phyloP scores from a whole-genome alignment of 2,113 vertebrate genomes.

The Pheucticus melanocephalus region DNA sequence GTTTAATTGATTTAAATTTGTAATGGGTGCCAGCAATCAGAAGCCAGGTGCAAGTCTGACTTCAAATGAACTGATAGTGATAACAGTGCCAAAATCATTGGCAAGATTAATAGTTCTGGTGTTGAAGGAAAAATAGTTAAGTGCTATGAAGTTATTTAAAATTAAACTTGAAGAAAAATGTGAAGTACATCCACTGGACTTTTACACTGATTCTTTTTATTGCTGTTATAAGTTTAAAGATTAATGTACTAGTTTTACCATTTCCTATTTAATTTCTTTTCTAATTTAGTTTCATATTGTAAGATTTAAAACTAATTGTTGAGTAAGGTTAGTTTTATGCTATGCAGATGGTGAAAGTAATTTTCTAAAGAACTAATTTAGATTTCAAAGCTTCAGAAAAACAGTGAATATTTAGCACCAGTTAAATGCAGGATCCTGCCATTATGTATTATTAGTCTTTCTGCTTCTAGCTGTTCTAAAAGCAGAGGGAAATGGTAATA shows the following conservation, averaged over 20 bases:
- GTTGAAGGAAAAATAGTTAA: slow-evolving; percentile 3
- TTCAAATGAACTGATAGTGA: slow-evolving; percentile 43
- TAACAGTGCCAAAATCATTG: slow-evolving; percentile 1
- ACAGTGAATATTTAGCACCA: not conserved
- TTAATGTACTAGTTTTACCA: not conserved
- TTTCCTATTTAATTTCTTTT: not conserved
- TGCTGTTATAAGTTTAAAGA: not conserved
- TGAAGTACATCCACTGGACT: not conserved
- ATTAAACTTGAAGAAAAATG: slow-evolving; percentile 14
- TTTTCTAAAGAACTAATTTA: not conserved
- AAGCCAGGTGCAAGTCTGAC: slow-evolving; percentile 59
- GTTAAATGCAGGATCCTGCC: not conserved
- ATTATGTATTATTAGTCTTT: not conserved
- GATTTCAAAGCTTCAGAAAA: not conserved
- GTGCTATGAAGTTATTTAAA: not conserved
- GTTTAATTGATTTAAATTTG: slow-evolving; percentile 71
- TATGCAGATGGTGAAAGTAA: not conserved
- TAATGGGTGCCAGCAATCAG: slow-evolving; percentile 64
- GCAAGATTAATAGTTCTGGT: slow-evolving; percentile 38
- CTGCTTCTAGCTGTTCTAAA: not conserved
- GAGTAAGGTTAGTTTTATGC: not conserved
- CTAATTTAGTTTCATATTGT: not conserved
- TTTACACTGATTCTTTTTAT: not conserved
- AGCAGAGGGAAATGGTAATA: not conserved
- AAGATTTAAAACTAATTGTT: not conserved